A percentile compares a stretch with the other conserved stretches of the same genome.
Conservation (phyloP, 2,888 invertebrate genomes). For the Drosophila algonquin region DNA sequence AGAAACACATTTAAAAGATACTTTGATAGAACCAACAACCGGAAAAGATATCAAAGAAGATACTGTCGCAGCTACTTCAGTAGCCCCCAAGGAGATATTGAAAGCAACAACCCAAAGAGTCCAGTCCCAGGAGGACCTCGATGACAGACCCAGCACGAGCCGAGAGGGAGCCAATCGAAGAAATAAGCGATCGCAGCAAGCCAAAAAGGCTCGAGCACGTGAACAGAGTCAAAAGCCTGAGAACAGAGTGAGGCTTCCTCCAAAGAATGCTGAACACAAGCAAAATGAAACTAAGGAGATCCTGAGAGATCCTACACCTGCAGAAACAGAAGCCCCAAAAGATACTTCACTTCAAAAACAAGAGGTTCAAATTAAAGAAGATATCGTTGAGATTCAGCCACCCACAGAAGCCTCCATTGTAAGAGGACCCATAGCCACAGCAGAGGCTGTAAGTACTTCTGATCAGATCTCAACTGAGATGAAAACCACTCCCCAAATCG, state of each 20-base stretch:
- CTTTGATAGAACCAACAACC: neutral
- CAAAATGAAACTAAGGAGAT: neutral
- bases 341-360: too few relatives aligned
- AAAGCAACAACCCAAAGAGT: neutral
- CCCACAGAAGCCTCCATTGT: neutral
- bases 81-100: too few relatives aligned
- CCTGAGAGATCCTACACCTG: neutral
- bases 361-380: too few relatives aligned
- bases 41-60: neutral
- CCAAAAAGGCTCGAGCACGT: constrained; percentile 49
- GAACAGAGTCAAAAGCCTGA: constrained; percentile 64
- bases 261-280: neutral
- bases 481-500: neutral
- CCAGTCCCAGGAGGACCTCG: neutral
- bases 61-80: neutral
- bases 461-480: neutral
- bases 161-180: constrained; percentile 50
- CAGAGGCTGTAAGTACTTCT: neutral
- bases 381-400: neutral
- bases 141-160: constrained; percentile 64
- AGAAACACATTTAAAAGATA: neutral
- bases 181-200: constrained; percentile 52
- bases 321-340: too few relatives aligned
- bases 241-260: constrained; percentile 38
- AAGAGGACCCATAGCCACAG: neutral